phyloP scores from a whole-genome alignment of 2,888 invertebrate genomes.

The Trissolcus japonicus region DNA sequence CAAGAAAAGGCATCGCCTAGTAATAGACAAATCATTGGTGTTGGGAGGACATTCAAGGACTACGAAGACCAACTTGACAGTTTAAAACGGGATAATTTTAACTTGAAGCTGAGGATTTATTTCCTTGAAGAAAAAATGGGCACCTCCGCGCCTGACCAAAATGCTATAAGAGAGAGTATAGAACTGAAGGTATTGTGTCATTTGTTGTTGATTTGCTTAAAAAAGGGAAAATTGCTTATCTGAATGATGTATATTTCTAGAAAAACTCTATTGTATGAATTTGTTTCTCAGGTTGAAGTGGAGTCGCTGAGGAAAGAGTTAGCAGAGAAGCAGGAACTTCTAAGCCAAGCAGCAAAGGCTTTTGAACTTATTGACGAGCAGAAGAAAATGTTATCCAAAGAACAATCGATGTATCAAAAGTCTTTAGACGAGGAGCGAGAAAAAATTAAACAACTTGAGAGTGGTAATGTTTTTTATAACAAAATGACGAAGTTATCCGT shows the following conservation, averaged over 20 bases:
- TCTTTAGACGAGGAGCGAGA: conserved; percentile 67
- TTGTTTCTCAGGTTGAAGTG: conserved; percentile 81
- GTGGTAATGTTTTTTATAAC: conserved; percentile 58
- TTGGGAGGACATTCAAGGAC: conserved; percentile 90
- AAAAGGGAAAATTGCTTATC: not conserved
- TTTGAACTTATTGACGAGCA: conserved; percentile 85
- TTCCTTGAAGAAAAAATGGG: conserved; percentile 91
- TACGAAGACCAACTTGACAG: conserved; percentile 90
- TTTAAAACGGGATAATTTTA: conserved; percentile 93
- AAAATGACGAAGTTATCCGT: too few relatives aligned
- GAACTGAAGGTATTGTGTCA: conserved; percentile 79
- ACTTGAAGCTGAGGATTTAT: conserved; percentile 92
- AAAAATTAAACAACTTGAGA: conserved; percentile 67
- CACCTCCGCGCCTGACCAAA: conserved; percentile 83
- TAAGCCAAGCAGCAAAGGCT: conserved; percentile 90
- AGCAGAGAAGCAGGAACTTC: conserved; percentile 88
- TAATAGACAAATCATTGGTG: conserved; percentile 66
- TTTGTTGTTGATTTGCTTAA: conserved; percentile 8
- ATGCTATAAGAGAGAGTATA: conserved; percentile 82
- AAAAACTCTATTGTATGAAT: not conserved
- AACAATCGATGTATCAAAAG: conserved; percentile 69
- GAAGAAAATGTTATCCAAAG: conserved; percentile 76
- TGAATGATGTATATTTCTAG: too few relatives aligned
- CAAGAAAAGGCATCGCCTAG: conserved; percentile 65
- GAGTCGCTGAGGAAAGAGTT: conserved; percentile 87